Evolutionary conservation across 2,113 vertebrate species (phyloP).

Genomic region (Neodon shergylaensis): DNA sequence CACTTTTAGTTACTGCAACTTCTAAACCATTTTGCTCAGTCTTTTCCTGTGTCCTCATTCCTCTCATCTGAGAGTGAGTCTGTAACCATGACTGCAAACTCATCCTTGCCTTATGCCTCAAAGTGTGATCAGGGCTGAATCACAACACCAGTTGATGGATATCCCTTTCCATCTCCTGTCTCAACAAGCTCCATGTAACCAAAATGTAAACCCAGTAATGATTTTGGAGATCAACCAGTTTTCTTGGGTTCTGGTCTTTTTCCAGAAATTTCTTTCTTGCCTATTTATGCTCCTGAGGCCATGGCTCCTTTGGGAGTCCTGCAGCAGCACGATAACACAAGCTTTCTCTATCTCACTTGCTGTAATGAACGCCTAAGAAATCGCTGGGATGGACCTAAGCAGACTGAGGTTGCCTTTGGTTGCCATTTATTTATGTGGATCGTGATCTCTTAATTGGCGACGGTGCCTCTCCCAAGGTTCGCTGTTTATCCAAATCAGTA

Average conservation of each 20-base stretch:
- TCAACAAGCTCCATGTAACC: neutral
- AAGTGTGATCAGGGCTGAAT: neutral
- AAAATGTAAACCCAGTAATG: neutral
- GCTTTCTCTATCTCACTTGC: neutral
- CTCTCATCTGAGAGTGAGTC: no score
- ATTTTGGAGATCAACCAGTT: neutral
- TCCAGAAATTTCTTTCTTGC: neutral
- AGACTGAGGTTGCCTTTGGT: conserved; percentile 44
- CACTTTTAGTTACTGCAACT: neutral
- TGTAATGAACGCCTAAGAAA: neutral
- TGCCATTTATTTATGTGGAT: conserved; percentile 69
- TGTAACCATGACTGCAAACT: neutral
- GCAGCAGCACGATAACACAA: neutral
- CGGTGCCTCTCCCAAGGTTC: conserved; percentile 71
- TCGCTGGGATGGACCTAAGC: conserved; percentile 61
- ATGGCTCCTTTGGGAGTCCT: fast-evolving
- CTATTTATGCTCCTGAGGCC: neutral
- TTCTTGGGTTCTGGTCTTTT: neutral
- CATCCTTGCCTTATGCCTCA: neutral
- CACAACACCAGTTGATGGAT: no score
- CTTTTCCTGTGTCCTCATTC: neutral
- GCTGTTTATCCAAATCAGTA: conserved; percentile 75
- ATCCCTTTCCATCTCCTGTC: neutral
- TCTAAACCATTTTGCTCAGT: neutral
- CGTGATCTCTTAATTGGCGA: conserved; percentile 78